These are phyloP conservation scores for Brachionus plicatilis DNA, from an alignment of 1,140 invertebrate genomes.

Conservation along the genomic window DNA sequence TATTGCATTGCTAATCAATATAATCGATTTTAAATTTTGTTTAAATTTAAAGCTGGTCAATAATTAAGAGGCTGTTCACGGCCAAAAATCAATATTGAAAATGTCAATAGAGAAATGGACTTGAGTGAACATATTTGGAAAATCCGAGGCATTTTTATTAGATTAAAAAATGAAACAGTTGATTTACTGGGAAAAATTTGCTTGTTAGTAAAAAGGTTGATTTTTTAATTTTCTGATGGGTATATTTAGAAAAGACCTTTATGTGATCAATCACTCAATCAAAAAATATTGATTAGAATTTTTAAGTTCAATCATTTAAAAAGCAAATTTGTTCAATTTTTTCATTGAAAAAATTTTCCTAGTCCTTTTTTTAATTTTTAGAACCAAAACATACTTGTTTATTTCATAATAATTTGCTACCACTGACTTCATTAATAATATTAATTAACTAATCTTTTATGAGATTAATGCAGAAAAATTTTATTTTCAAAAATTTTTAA, in stretches of 20 bases:
- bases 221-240: neutral
- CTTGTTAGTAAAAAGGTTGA: neutral
- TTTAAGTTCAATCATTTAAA: neutral
- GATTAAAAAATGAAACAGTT: conserved; percentile 25
- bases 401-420: no score
- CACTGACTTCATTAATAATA: no score
- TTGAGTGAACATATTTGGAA: neutral
- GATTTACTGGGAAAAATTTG: neutral
- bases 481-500: no score
- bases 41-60: neutral
- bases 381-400: no score
- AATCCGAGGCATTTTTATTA: neutral
- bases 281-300: neutral
- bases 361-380: no score
- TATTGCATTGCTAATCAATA: neutral
- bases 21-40: neutral
- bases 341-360: no score
- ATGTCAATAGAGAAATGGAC: neutral
- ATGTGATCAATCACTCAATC: neutral
- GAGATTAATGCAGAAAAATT: no score
- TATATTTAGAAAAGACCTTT: neutral
- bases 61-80: conserved; percentile 1
- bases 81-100: conserved; percentile 24
- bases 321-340: neutral
- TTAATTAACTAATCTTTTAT: no score